Percentiles rank a stretch among this genome's conserved stretches.
Conservation (phyloP, 2,888 invertebrate genomes). For the Drosophila parthenogenetica region DNA sequence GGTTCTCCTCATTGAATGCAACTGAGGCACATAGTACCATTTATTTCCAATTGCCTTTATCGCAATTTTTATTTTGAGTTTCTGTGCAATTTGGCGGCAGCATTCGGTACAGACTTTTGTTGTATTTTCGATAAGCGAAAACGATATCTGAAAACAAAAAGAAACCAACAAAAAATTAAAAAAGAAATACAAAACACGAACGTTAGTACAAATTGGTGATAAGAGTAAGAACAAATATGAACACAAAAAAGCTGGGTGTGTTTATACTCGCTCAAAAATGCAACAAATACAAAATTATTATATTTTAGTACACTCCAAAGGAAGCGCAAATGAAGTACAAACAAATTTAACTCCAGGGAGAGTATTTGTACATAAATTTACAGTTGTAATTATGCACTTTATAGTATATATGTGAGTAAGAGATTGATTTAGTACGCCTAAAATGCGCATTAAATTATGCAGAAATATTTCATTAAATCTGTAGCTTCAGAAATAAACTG, state of each 20-base stretch:
- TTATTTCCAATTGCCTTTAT: slow-evolving; percentile 58
- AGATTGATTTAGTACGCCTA: no score
- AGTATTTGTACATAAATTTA: background rate
- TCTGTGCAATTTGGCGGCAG: slow-evolving; percentile 62
- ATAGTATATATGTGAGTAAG: no score
- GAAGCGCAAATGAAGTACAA: background rate
- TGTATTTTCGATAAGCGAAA: slow-evolving; percentile 80
- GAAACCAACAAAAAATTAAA: slow-evolving; percentile 56
- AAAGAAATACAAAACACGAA: slow-evolving; percentile 48
- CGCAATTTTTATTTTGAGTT: slow-evolving; percentile 48
- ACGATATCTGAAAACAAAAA: slow-evolving; percentile 76
- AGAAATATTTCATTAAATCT: background rate
- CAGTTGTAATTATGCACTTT: background rate
- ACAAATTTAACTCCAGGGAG: background rate
- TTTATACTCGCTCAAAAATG: background rate
- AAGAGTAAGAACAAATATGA: slow-evolving; percentile 28
- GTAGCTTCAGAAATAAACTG: background rate
- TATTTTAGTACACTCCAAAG: background rate
- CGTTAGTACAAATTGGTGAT: slow-evolving; percentile 50
- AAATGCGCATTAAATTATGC: background rate
- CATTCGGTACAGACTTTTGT: slow-evolving; percentile 70
- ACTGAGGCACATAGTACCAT: slow-evolving; percentile 50
- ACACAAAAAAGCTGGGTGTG: slow-evolving; percentile 4
- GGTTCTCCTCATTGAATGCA: slow-evolving; percentile 60
- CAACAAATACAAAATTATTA: background rate